Conservation (phyloP, 2,888 invertebrate genomes). For the Tetrapedia diversipes region DNA sequence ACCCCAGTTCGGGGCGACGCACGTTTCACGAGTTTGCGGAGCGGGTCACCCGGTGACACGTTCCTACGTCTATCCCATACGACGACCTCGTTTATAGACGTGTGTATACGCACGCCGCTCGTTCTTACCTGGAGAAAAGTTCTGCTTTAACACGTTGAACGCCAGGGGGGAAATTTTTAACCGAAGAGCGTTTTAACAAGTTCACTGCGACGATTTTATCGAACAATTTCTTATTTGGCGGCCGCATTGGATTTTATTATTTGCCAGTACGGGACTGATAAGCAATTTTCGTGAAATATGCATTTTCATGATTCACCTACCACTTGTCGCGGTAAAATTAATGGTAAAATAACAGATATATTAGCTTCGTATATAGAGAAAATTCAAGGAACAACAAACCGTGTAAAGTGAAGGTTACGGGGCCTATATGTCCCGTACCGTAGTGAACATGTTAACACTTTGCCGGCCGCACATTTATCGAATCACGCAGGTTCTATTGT, state of each 20-base stretch:
- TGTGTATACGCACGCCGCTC: constrained; percentile 17
- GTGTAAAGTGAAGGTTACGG: not conserved
- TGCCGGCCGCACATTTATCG: too few species aligned
- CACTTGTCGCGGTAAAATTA: too few species aligned
- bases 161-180: too few species aligned
- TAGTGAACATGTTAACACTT: not conserved
- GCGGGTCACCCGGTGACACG: constrained; percentile 79
- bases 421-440: not conserved
- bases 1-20: constrained; percentile 76
- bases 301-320: too few species aligned
- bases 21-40: constrained; percentile 74
- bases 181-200: too few species aligned
- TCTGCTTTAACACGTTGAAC: too few species aligned
- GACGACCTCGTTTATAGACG: constrained; percentile 37
- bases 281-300: too few species aligned
- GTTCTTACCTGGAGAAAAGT: constrained; percentile 54
- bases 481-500: too few species aligned
- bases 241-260: too few species aligned
- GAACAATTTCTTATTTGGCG: too few species aligned
- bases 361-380: not conserved
- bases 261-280: too few species aligned
- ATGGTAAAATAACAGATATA: not conserved
- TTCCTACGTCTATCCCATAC: constrained; percentile 48
- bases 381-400: not conserved
- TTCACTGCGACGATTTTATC: too few species aligned